A percentile compares a stretch with the other conserved stretches of the same genome.
phyloP scores from a whole-genome alignment of 2,113 vertebrate genomes.

The Gulo gulo region DNA sequence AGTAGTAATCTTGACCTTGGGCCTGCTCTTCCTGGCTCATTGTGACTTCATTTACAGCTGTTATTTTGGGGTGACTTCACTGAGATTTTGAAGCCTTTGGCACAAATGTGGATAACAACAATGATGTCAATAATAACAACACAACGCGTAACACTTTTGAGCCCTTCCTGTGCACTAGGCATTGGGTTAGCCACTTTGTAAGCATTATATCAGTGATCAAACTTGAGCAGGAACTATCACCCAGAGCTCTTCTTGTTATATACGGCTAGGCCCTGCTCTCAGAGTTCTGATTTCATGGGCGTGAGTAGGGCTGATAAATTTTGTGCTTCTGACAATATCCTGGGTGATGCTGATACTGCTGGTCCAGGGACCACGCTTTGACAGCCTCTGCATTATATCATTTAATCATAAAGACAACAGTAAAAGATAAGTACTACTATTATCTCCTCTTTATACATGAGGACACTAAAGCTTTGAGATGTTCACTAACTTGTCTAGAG shows the following conservation, averaged over 20 bases:
- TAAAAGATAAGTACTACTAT: neutral
- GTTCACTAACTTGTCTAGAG: neutral
- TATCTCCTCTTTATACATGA: neutral
- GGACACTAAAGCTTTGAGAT: neutral
- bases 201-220: too few species aligned
- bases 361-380: neutral
- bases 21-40: neutral
- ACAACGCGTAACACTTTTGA: neutral
- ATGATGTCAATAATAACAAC: neutral
- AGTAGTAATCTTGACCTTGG: neutral
- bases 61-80: neutral
- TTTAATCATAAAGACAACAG: neutral
- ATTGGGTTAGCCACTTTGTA: neutral
- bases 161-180: neutral
- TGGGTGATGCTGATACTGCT: neutral
- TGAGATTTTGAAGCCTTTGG: neutral
- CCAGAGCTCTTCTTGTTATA: neutral
- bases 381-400: neutral
- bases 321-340: neutral
- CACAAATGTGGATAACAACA: neutral
- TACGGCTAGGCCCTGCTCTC: neutral
- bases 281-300: neutral
- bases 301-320: neutral
- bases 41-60: neutral
- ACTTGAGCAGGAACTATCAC: neutral